Evolutionary conservation across 2,888 invertebrate species (phyloP).

Genomic region (Isoperla grammatica): DNA sequence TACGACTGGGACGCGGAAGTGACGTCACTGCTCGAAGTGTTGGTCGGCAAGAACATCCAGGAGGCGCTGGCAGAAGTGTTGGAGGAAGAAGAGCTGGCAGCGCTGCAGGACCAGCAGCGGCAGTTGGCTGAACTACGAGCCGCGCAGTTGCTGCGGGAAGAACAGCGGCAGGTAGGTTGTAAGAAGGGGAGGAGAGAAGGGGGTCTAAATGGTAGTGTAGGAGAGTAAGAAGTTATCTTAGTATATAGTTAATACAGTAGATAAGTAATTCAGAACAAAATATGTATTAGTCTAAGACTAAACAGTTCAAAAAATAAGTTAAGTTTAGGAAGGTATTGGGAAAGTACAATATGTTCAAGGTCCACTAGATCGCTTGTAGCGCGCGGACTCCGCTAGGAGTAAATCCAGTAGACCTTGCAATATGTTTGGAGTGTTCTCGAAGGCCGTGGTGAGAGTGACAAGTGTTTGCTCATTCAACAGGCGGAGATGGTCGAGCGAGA

Average conservation of each 20-base stretch:
- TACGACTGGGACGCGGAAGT: slow-evolving; percentile 92
- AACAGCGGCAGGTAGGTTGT: slow-evolving; percentile 50
- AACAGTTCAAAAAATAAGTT: too few species aligned
- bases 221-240: background rate
- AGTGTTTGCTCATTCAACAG: too few species aligned
- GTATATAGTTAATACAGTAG: too few species aligned
- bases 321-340: too few species aligned
- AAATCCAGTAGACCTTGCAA: too few species aligned
- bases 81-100: slow-evolving; percentile 86
- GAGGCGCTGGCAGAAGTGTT: slow-evolving; percentile 85
- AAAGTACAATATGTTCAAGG: too few species aligned
- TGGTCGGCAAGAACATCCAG: slow-evolving; percentile 85
- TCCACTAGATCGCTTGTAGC: too few species aligned
- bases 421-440: too few species aligned
- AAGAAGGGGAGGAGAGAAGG: slow-evolving; percentile 51
- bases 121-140: slow-evolving; percentile 66
- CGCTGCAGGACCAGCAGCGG: slow-evolving; percentile 72
- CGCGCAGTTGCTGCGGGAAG: slow-evolving; percentile 78
- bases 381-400: too few species aligned
- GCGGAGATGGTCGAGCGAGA: slow-evolving; percentile 65
- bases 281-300: too few species aligned
- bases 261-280: too few species aligned
- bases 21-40: slow-evolving; percentile 79
- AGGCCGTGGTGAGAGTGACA: too few species aligned
- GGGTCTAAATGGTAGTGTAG: background rate